Percentiles rank a stretch among this genome's conserved stretches.
phyloP scores from a whole-genome alignment of 2,797 vertebrate species.

The Micromesistius poutassou region DNA sequence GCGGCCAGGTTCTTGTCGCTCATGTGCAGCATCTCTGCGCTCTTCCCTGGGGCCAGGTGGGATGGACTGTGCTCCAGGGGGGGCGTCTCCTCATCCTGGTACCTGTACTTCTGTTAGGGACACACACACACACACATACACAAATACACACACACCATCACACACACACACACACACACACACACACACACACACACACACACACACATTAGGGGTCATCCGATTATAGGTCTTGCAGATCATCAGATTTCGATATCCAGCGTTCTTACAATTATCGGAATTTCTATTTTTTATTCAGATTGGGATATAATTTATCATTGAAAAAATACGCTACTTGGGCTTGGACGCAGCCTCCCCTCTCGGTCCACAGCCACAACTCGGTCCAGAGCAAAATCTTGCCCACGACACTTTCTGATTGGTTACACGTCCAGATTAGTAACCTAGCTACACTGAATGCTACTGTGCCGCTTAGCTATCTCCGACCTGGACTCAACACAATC shows the following conservation, averaged over 20 bases:
- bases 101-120: constrained; percentile 87
- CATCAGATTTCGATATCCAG: too few species aligned
- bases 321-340: background rate
- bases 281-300: background rate
- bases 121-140: constrained; percentile 1
- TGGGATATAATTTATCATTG: background rate
- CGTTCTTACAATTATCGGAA: too few species aligned
- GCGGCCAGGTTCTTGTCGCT: constrained; percentile 88
- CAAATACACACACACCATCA: background rate
- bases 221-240: too few species aligned
- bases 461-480: too few species aligned
- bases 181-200: too few species aligned
- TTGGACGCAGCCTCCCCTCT: background rate
- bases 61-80: constrained; percentile 96
- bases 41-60: constrained; percentile 91
- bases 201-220: too few species aligned
- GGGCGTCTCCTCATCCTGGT: constrained; percentile 97
- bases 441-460: too few species aligned
- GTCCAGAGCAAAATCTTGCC: background rate
- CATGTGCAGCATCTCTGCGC: constrained; percentile 88
- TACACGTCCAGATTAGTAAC: too few species aligned
- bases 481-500: too few species aligned
- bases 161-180: constrained; percentile 26
- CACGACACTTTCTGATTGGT: background rate
- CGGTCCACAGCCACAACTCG: background rate